Evolutionary conservation across 2,113 vertebrate species (phyloP).

Genomic region (Picathartes gymnocephalus): DNA sequence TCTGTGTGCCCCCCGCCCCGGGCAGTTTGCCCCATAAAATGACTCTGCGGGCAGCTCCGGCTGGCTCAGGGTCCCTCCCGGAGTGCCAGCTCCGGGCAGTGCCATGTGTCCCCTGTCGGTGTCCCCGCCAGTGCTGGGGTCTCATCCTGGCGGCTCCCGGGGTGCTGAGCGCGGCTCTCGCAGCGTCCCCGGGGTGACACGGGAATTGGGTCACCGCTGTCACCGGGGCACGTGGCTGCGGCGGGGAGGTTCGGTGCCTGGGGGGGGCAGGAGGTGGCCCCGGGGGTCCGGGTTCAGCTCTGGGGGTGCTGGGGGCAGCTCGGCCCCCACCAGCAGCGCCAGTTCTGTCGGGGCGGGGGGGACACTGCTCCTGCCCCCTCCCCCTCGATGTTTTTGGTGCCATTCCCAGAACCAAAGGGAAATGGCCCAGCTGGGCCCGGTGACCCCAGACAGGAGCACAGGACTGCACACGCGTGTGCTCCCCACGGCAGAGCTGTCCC

Average conservation of each 20-base stretch:
- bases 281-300: not conserved
- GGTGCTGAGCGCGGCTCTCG: not conserved
- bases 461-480: accelerated
- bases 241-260: not conserved
- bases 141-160: accelerated
- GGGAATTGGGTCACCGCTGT: conserved; percentile 25
- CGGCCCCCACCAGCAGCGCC: accelerated
- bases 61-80: not conserved
- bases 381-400: not conserved
- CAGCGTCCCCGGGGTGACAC: not conserved
- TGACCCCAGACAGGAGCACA: accelerated
- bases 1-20: not conserved
- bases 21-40: not conserved
- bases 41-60: not conserved
- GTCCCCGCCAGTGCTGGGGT: not conserved
- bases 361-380: accelerated
- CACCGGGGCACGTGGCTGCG: conserved; percentile 6
- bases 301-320: not conserved
- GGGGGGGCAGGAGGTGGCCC: not conserved
- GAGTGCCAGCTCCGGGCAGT: not conserved
- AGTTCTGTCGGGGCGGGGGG: not conserved
- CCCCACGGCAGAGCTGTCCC: accelerated
- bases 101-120: accelerated
- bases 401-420: not conserved
- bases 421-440: not conserved